These are phyloP conservation scores for Palythoa grandiflora DNA, from an alignment of 92 coral and sea anemone species.

Conservation along the genomic window DNA sequence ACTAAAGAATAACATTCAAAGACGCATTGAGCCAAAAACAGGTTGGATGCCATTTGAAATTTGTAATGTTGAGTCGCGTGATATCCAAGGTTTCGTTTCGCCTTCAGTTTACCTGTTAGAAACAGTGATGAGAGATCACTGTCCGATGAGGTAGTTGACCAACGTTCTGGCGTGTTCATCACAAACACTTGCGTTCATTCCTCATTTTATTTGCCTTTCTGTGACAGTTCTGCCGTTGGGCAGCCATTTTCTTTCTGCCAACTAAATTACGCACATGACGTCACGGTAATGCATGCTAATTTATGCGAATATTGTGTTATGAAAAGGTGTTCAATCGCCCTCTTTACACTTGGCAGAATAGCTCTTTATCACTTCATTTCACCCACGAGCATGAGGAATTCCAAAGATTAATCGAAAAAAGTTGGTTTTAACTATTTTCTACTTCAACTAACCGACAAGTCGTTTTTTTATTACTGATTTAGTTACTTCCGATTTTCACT, in stretches of 20 bases:
- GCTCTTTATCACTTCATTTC: conserved; percentile 13
- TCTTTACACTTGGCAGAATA: not conserved
- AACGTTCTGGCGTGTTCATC: conserved; percentile 98
- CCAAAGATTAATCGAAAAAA: not conserved
- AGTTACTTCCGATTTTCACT: conserved; percentile 42
- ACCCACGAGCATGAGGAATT: not conserved
- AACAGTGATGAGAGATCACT: conserved; percentile 95
- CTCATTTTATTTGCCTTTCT: conserved; percentile 91
- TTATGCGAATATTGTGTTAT: conserved; percentile 59
- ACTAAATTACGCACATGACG: conserved; percentile 76
- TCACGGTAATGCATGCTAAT: conserved; percentile 79
- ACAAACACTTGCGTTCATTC: conserved; percentile 72
- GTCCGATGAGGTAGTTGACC: conserved; percentile 99
- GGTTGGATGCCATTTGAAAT: conserved; percentile 46
- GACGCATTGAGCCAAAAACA: conserved; percentile 43
- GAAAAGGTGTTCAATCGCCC: not conserved
- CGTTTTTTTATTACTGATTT: conserved; percentile 29
- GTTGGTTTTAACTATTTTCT: conserved; percentile 9
- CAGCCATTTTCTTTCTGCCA: conserved; percentile 79
- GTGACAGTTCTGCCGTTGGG: conserved; percentile 88
- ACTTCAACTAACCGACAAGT: not conserved
- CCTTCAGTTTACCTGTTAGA: conserved; percentile 76
- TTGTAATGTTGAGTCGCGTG: conserved; percentile 48
- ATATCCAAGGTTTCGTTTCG: conserved; percentile 19
- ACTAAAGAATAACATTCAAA: conserved; percentile 57